Conservation (phyloP, 2,888 invertebrate genomes). For the Glaucopsyche alexis region DNA sequence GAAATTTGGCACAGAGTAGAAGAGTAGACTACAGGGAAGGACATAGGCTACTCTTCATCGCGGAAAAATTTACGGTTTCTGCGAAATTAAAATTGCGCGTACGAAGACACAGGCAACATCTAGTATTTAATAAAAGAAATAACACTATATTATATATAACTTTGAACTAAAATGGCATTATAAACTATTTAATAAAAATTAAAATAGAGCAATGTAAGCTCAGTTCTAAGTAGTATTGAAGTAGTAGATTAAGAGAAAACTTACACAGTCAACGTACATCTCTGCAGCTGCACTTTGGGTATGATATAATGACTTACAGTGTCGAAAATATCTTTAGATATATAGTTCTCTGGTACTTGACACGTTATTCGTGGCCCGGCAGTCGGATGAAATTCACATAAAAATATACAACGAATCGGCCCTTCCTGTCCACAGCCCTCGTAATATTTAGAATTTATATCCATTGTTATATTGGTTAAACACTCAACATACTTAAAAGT, state of each 20-base stretch:
- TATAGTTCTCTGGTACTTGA: conserved; percentile 88
- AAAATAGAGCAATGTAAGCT: no score
- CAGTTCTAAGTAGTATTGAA: background rate
- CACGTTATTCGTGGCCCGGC: conserved; percentile 89
- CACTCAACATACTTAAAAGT: conserved; percentile 21
- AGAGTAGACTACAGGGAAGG: no score
- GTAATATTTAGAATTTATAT: conserved; percentile 71
- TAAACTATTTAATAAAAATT: no score
- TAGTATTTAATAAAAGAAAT: no score
- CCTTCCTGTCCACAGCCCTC: conserved; percentile 84
- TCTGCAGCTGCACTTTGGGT: conserved; percentile 89
- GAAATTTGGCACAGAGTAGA: no score
- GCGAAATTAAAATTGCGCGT: no score
- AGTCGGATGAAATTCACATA: conserved; percentile 87
- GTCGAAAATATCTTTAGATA: conserved; percentile 90
- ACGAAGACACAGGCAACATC: no score
- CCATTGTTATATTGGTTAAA: conserved; percentile 49
- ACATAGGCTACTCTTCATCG: no score
- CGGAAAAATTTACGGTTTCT: no score
- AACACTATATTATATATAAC: no score
- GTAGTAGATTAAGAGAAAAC: conserved; percentile 48
- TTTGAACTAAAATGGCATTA: no score
- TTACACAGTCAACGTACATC: conserved; percentile 89
- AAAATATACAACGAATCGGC: conserved; percentile 87
- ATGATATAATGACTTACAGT: conserved; percentile 91